A percentile compares a stretch with the other conserved stretches of the same genome.
These are phyloP conservation scores for Trypoxylus dichotomus DNA, from an alignment of 1,140 invertebrate genomes.

Conservation along the genomic window DNA sequence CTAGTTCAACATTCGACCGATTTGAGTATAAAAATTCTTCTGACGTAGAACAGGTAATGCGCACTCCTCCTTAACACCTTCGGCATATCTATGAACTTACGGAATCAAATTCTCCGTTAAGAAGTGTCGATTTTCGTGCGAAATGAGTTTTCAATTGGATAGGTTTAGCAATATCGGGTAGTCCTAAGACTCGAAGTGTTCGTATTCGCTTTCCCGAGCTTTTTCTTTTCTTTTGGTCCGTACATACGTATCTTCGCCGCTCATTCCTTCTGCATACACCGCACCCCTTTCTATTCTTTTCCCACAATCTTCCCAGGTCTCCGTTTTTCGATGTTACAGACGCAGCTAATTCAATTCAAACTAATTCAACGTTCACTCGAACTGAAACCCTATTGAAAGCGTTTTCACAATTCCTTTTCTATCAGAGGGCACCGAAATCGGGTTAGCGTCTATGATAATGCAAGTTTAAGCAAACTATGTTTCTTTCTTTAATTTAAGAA, in stretches of 20 bases:
- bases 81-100: not conserved
- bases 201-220: not conserved
- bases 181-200: not conserved
- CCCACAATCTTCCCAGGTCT: not conserved
- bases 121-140: not conserved
- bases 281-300: not conserved
- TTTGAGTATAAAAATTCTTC: not conserved
- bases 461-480: not conserved
- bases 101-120: conserved; percentile 2
- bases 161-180: not conserved
- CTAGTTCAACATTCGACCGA: not conserved
- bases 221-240: not conserved
- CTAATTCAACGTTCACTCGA: not conserved
- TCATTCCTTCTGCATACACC: not conserved
- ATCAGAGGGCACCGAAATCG: not conserved
- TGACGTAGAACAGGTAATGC: not conserved
- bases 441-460: not conserved
- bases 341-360: not conserved
- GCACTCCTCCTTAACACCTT: not conserved
- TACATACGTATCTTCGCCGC: not conserved
- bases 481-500: not conserved
- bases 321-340: not conserved
- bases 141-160: conserved; percentile 3
- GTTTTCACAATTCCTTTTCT: not conserved
- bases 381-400: conserved; percentile 1